phyloP scores from a whole-genome alignment of 2,888 invertebrate genomes.

The Halocaridina rubra region DNA sequence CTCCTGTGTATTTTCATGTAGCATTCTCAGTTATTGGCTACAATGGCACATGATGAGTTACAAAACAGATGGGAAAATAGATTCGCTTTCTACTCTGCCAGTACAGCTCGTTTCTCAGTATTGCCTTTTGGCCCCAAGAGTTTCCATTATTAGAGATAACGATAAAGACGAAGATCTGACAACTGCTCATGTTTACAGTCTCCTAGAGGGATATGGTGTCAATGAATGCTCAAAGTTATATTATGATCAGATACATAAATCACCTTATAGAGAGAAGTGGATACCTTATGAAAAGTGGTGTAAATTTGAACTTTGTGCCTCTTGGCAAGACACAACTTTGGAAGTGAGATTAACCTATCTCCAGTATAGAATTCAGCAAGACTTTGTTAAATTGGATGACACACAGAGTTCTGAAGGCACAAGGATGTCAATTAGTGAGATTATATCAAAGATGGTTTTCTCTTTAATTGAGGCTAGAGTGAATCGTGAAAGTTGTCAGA shows the following conservation, averaged over 20 bases:
- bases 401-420: not conserved
- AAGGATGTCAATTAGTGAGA: not conserved
- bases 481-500: not conserved
- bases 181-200: not conserved
- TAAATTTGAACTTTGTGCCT: not conserved
- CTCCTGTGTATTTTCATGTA: not conserved
- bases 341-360: not conserved
- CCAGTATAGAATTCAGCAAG: not conserved
- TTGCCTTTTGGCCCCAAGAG: not conserved
- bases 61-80: not conserved
- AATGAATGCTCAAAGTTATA: not conserved
- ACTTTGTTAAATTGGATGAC: not conserved
- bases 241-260: not conserved
- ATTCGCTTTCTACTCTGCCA: not conserved
- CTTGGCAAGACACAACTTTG: not conserved
- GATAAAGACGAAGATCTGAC: not conserved
- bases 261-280: not conserved
- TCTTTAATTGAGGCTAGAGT: not conserved
- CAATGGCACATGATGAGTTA: not conserved
- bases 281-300: not conserved
- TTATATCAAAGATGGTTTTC: not conserved
- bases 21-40: not conserved
- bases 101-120: not conserved
- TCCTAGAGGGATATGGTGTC: not conserved
- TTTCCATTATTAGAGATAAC: not conserved